Evolutionary conservation across 1,140 invertebrate genomes (phyloP).

Genomic region (Solen grandis): DNA sequence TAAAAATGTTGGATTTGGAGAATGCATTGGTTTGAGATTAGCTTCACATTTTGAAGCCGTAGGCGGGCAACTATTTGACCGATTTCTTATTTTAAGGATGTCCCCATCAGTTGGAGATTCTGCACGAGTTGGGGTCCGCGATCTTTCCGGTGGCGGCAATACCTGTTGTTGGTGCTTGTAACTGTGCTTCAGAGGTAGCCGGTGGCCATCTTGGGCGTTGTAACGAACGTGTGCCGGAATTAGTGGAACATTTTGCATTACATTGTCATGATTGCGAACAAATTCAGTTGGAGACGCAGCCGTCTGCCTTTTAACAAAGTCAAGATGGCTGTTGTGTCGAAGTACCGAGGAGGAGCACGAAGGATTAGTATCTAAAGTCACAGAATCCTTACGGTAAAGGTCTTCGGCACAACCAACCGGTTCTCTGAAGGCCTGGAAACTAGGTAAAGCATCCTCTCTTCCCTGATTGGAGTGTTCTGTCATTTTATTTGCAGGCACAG

Average conservation of each 20-base stretch:
- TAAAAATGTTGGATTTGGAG: not conserved
- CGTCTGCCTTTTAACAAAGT: not conserved
- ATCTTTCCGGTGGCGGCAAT: not conserved
- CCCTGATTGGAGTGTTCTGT: too few relatives aligned
- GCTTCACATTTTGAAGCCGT: not conserved
- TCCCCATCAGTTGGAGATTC: not conserved
- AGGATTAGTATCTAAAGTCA: too few relatives aligned
- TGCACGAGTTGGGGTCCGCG: not conserved
- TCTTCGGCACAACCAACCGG: too few relatives aligned
- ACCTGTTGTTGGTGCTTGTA: conserved; percentile 34
- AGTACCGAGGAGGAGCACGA: too few relatives aligned
- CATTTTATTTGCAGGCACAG: too few relatives aligned
- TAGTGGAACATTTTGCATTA: not conserved
- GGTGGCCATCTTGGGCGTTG: conserved; percentile 29
- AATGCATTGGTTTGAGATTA: too few relatives aligned
- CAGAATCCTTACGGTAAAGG: too few relatives aligned
- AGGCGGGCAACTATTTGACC: conserved; percentile 49
- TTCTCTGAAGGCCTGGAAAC: too few relatives aligned
- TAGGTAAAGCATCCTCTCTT: too few relatives aligned
- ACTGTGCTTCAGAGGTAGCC: conserved; percentile 49
- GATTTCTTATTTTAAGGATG: not conserved
- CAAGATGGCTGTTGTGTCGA: not conserved
- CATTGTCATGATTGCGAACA: not conserved
- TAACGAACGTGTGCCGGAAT: conserved; percentile 8
- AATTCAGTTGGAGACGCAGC: not conserved